Percentiles rank a stretch among this genome's conserved stretches.
phyloP scores from a whole-genome alignment of 2,113 vertebrate genomes.

The Trogon melanurus region DNA sequence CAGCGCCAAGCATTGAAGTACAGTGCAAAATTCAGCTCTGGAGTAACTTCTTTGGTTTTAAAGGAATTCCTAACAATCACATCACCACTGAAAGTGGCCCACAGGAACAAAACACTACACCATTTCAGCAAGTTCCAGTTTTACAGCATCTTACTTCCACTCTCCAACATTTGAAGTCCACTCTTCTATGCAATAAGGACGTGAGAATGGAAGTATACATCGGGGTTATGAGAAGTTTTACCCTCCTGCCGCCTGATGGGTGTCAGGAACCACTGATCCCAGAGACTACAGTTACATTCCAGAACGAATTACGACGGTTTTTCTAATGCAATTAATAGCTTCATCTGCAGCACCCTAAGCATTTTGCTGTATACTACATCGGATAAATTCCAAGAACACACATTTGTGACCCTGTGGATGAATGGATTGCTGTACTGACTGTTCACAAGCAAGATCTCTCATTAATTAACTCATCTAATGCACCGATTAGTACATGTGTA shows the following conservation, averaged over 20 bases:
- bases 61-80: not conserved
- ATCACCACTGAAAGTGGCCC: not conserved
- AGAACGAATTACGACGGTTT: conserved; percentile 63
- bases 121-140: not conserved
- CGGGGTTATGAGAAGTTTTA: conserved; percentile 18
- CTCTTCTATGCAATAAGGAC: not conserved
- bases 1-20: not conserved
- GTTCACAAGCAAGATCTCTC: not conserved
- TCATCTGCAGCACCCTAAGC: conserved; percentile 23
- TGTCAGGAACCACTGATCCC: conserved; percentile 33
- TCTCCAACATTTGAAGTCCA: conserved; percentile 10
- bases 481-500: not conserved
- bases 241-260: not conserved
- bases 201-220: not conserved
- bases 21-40: not conserved
- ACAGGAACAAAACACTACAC: not conserved
- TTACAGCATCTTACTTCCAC: conserved; percentile 4
- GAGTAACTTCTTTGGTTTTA: not conserved
- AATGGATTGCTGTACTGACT: not conserved
- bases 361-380: conserved; percentile 1
- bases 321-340: conserved; percentile 68
- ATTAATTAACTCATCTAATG: conserved; percentile 40
- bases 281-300: not conserved
- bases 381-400: conserved; percentile 59
- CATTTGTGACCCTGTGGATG: not conserved